Evolutionary conservation across 2,113 vertebrate species (phyloP).

Genomic region (Porphyrio hochstetteri): DNA sequence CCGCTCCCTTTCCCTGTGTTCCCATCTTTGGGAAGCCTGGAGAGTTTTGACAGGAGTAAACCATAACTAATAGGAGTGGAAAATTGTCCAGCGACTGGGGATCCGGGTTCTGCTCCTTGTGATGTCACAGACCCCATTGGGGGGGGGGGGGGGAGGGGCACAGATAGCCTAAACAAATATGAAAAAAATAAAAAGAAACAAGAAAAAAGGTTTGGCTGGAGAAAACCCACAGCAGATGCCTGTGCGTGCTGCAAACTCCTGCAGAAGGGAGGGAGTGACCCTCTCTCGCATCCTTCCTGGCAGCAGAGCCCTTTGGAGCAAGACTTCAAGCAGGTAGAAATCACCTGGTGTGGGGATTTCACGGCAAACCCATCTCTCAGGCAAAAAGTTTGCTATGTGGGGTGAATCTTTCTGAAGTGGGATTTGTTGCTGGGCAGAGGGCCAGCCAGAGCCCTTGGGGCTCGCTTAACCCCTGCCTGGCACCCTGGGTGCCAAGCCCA

Average conservation of each 20-base stretch:
- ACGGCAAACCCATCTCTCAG: neutral
- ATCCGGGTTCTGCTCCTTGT: neutral
- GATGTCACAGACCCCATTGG: neutral
- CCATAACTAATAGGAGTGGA: neutral
- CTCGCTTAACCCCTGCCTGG: neutral
- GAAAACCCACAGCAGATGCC: neutral
- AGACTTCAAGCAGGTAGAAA: neutral
- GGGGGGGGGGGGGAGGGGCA: neutral
- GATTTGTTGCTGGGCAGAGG: conserved; percentile 18
- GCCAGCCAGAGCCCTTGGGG: neutral
- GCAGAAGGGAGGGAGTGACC: neutral
- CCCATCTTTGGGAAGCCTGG: neutral
- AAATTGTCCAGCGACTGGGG: neutral
- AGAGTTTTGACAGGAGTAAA: neutral
- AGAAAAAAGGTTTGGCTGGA: neutral
- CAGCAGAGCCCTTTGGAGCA: neutral
- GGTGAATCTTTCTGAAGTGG: conserved; percentile 52
- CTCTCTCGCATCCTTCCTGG: neutral
- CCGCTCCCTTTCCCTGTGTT: neutral
- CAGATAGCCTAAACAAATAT: neutral
- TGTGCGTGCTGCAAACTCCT: neutral
- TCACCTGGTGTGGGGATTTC: conserved; percentile 20
- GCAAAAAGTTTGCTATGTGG: neutral
- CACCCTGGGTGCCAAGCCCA: neutral
- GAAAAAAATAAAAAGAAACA: neutral